Evolutionary conservation across 1,140 invertebrate genomes (phyloP), one percentile per base, ranked within the genome.

Genomic region (Pseudomyrmex cubaensis): DNA sequence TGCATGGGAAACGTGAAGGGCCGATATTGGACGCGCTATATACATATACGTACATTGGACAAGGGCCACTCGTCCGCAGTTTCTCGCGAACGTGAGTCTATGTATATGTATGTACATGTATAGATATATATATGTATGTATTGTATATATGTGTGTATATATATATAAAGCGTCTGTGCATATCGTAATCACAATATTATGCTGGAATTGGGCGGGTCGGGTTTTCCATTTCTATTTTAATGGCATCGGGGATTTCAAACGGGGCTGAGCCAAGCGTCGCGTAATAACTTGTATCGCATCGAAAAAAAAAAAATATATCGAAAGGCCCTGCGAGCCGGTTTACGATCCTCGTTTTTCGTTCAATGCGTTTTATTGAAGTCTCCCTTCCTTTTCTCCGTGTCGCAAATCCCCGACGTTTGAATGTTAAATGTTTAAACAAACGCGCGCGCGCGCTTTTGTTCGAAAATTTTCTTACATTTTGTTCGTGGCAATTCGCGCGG

Each of bases 171-270:
- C 82, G 78, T 89, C 87, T 87, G 85, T 89, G 87, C 87, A 91
- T 93, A 93, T 91, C 92, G 92, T 92, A 93, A 93, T 94, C 92
- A 93, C 91, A 93, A 93, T 94, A 94, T 93, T 93, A 93, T 93
- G 90, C 91, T 90, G 91, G 91, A 93, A 93, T 94, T 93, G 92
- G 92, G 91, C 92, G 92, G 91, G 90, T 90, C 90, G 92, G 87
- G 87, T 93, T 93, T 93, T 87, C 91, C 92, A 92, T 93, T 92
- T 93, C 92, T 93, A 92, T 93, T 93, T 93, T 93, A 93, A 93
- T 93, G 89, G 91, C 92, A 92, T 92, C 87, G 86, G 92, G 92
- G 90, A 93, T 92, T 93, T 93, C 89, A 86, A 88, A 88, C 88
- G 91, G 69, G 89, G 85, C 82, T 82, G 82, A 83, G 87, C 87